phyloP scores from a whole-genome alignment of 2,888 invertebrate genomes.

The Trichacis sp. region DNA sequence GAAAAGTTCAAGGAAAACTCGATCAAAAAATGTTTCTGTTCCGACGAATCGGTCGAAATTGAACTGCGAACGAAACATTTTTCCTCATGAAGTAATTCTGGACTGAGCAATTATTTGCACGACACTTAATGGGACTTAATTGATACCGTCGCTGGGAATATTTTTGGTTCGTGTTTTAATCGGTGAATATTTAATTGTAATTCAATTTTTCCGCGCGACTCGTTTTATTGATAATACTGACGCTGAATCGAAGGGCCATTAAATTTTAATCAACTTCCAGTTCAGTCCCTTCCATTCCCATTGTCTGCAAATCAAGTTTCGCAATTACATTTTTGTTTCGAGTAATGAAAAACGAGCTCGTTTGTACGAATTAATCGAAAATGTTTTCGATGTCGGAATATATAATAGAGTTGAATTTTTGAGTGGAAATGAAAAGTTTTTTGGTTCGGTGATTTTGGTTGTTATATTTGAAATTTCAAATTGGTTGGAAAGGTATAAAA shows the following conservation, averaged over 20 bases:
- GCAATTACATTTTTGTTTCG: neutral
- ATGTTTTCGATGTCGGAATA: neutral
- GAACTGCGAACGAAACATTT: neutral
- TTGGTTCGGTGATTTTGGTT: neutral
- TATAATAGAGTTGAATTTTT: neutral
- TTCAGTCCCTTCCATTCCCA: constrained; percentile 2
- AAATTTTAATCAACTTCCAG: constrained; percentile 2
- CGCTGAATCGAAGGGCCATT: neutral
- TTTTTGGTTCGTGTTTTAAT: neutral
- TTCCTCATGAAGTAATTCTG: neutral
- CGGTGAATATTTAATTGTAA: constrained; percentile 1
- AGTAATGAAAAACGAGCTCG: no score
- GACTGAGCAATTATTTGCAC: neutral
- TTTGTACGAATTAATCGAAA: neutral
- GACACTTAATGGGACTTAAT: constrained; percentile 1
- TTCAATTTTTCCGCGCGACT: constrained; percentile 1
- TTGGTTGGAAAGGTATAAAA: no score
- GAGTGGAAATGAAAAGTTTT: neutral
- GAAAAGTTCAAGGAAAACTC: neutral
- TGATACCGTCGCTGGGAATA: neutral
- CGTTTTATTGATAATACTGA: neutral
- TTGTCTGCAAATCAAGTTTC: constrained; percentile 7
- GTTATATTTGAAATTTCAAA: no score
- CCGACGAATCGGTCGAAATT: neutral
- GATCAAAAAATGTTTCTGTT: neutral